Evolutionary conservation across 2,113 vertebrate genomes (phyloP), one percentile per base, ranked within the genome.

Genomic region (Pangasianodon gigas): DNA sequence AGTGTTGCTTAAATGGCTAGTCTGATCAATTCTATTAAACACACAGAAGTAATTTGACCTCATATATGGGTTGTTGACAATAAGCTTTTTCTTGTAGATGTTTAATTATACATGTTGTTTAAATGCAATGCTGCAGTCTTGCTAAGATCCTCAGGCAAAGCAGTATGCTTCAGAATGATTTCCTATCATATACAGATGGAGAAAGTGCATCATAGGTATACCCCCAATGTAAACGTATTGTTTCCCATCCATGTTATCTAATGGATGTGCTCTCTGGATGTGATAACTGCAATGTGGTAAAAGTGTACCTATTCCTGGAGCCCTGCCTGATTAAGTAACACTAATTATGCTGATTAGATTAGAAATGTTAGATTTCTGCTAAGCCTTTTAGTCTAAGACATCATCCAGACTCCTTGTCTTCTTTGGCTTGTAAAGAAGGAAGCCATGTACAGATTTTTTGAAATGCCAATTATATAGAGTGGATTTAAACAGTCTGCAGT

Each of bases 31-130:
- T 48, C 84, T 88, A 86, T 2, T 86, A 69, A 52, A 84, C 84
- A 83, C 54, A 60, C 92, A 80, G 89, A 93, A 90, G 90, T 91
- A 92, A 91, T 94, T 93, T 94, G 92, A 93, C 90, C 91, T 91
- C 92, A 93, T 90, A 86, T 86, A 51, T 58, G 37, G 26, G 46
- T 37, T 65, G 37, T 37, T 44, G 18, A 52, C 51, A 18, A 56
- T 58, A 56, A 62, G 29, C 19, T n/a, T 82, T 69, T 69, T 13
- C 65, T 60, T 62, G n/a, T 48, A 51, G 26, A 77, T 0, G 46
- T 60, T 60, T 9, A 62, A 88, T 81, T 32, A 19, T 62, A 26
- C 19, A 26, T 77, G 52, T 14, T 56, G n/a, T 87, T 29, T n/a
- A 48, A 41, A 60, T 18, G 7, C 18, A 62, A 18, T 48, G 52